These are phyloP conservation scores for Scatophagus argus DNA, from an alignment of 2,113 vertebrate species.

Conservation along the genomic window DNA sequence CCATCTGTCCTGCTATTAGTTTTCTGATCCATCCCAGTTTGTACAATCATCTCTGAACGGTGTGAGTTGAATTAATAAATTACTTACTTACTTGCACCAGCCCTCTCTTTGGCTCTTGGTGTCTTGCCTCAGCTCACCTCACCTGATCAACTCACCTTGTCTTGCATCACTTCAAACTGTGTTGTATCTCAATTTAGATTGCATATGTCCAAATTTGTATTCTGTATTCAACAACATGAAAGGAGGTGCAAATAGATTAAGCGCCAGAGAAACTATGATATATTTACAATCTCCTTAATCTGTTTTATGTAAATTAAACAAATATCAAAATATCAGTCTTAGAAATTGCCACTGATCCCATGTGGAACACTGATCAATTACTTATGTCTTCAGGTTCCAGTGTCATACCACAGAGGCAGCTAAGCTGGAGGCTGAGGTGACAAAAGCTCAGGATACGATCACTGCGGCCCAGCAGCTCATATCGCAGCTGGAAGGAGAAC, in stretches of 20 bases:
- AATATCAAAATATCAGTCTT: background rate
- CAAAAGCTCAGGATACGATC: constrained; percentile 93
- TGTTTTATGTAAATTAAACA: background rate
- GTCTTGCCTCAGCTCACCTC: background rate
- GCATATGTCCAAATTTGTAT: background rate
- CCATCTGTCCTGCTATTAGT: background rate
- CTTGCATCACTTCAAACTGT: background rate
- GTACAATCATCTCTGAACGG: background rate
- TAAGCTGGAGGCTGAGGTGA: constrained; percentile 94
- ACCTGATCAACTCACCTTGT: background rate
- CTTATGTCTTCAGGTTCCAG: constrained; percentile 89
- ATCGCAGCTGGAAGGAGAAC: constrained; percentile 93
- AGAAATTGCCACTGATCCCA: background rate
- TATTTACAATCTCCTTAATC: background rate
- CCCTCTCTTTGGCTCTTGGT: background rate
- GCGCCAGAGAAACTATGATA: background rate
- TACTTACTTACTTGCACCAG: background rate
- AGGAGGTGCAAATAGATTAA: background rate
- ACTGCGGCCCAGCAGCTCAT: constrained; percentile 92
- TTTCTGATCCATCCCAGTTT: background rate
- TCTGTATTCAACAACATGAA: background rate
- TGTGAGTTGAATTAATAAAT: no score
- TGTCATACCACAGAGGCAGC: constrained; percentile 94
- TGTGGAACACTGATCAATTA: background rate
- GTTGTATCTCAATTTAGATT: background rate